Evolutionary conservation across 2,113 vertebrate species (phyloP).

Genomic region (Thalassoma bifasciatum): DNA sequence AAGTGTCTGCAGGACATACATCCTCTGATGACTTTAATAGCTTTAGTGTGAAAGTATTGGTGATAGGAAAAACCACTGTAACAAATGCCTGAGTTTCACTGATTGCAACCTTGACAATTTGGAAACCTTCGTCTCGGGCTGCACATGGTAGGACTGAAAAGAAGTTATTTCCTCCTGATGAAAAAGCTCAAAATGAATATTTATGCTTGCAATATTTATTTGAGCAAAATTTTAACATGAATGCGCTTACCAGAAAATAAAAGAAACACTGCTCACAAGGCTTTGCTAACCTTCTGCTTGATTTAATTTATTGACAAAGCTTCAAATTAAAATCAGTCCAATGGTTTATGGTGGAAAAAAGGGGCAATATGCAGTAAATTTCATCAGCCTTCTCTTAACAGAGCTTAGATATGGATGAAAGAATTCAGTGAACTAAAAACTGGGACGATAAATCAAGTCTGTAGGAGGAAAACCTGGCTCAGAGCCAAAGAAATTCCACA

Average conservation of each 20-base stretch:
- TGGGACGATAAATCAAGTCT: background rate
- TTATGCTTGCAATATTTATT: background rate
- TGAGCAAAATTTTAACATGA: too few relatives aligned
- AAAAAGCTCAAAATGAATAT: background rate
- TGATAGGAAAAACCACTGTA: background rate
- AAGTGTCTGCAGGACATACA: background rate
- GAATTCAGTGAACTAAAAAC: background rate
- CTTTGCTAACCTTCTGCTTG: background rate
- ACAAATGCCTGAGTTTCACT: background rate
- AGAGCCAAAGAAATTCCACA: background rate
- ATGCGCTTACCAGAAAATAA: too few relatives aligned
- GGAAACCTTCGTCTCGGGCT: background rate
- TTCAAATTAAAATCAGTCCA: background rate
- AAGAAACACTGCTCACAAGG: too few relatives aligned
- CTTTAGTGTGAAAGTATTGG: background rate
- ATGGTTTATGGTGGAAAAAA: background rate
- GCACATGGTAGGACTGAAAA: background rate
- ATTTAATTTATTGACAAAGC: too few relatives aligned
- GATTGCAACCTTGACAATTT: background rate
- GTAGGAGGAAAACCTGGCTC: background rate
- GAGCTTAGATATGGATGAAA: background rate
- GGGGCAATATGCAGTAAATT: background rate
- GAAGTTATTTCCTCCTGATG: background rate
- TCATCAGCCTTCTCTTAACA: background rate
- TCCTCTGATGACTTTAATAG: too few relatives aligned